phyloP scores from a whole-genome alignment of 2,888 invertebrate genomes.

The Perdita meconis region DNA sequence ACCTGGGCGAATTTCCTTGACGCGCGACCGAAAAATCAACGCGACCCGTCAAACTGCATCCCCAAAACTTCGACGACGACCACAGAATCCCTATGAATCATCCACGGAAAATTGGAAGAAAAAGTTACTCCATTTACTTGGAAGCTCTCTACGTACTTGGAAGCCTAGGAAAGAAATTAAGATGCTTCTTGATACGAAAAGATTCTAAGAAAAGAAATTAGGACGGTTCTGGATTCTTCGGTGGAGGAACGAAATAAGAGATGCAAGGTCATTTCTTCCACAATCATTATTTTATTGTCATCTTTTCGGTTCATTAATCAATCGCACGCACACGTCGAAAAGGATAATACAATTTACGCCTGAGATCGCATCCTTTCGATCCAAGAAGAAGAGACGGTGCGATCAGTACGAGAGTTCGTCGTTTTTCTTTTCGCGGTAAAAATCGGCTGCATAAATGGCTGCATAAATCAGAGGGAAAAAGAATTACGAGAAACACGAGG shows the following conservation, averaged over 20 bases:
- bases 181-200: no score
- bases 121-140: no score
- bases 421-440: not conserved
- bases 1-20: conserved; percentile 20
- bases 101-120: no score
- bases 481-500: conserved; percentile 40
- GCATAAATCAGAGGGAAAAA: conserved; percentile 11
- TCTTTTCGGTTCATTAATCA: not conserved
- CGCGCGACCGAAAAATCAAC: not conserved
- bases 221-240: no score
- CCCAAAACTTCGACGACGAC: no score
- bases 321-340: not conserved
- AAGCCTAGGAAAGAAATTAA: no score
- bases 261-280: not conserved
- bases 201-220: no score
- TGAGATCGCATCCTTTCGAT: conserved; percentile 26
- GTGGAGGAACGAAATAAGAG: not conserved
- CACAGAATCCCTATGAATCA: no score
- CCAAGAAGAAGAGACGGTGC: not conserved
- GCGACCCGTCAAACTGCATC: no score
- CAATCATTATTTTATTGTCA: conserved; percentile 45
- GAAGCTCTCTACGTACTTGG: no score
- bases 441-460: not conserved
- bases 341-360: conserved; percentile 25
- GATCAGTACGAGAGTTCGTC: no score